phyloP scores from a whole-genome alignment of 1,140 invertebrate genomes.

The Apis cerana region DNA sequence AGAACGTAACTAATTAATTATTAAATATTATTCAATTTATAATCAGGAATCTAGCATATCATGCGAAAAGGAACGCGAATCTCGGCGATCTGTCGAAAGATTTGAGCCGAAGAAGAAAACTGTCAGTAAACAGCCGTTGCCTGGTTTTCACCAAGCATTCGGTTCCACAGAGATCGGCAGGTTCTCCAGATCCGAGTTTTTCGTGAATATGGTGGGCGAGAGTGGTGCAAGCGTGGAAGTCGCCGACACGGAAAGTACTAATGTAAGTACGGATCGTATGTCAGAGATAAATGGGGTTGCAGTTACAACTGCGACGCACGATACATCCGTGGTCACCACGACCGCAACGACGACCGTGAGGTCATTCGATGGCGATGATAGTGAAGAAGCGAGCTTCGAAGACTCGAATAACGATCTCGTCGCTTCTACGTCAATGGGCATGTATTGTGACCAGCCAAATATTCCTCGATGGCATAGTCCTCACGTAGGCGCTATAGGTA shows the following conservation, averaged over 20 bases:
- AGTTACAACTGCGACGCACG: background rate
- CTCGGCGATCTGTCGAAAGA: constrained; percentile 55
- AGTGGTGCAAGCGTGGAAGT: constrained; percentile 32
- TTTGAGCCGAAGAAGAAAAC: constrained; percentile 66
- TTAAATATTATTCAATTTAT: background rate
- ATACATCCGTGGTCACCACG: constrained; percentile 9
- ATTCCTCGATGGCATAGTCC: constrained; percentile 78
- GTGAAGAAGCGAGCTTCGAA: constrained; percentile 30
- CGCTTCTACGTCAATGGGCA: constrained; percentile 34
- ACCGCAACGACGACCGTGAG: constrained; percentile 29
- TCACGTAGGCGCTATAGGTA: constrained; percentile 75
- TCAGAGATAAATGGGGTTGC: constrained; percentile 31
- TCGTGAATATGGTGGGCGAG: constrained; percentile 77
- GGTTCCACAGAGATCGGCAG: constrained; percentile 89
- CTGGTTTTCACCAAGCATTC: constrained; percentile 89
- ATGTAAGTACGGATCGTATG: constrained; percentile 62
- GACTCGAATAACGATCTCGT: constrained; percentile 45
- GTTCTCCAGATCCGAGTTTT: constrained; percentile 83
- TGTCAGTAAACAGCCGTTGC: constrained; percentile 81
- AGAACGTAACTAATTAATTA: background rate
- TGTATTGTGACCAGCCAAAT: constrained; percentile 50
- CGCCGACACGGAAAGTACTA: constrained; percentile 18
- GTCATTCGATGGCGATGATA: constrained; percentile 46
- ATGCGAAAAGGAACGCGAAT: constrained; percentile 52
- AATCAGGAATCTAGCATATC: constrained; percentile 24